Evolutionary conservation across 2,888 invertebrate genomes (phyloP), one percentile per base, ranked within the genome.

Genomic region (Xanthia togata): DNA sequence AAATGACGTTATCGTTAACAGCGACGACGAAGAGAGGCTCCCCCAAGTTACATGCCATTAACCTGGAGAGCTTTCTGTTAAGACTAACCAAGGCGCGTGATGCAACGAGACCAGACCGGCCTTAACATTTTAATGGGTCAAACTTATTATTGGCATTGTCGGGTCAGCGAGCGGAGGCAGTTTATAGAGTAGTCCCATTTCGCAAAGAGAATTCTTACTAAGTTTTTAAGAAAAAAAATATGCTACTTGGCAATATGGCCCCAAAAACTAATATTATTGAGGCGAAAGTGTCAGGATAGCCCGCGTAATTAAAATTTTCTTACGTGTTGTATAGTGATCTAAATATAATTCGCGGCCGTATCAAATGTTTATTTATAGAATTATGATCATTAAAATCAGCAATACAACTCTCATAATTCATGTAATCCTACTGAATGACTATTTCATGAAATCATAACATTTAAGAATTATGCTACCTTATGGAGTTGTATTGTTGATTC

Each of bases 101-200:
- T 69, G 57, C 57, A 85, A 62, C 20, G 35, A 50, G 64, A 35
- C 26, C 9, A 82, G 38, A 59, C 47, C 26, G 63, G 60, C 47
- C 60, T 79, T 74, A 70, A 83, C 76, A 85, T 89, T 88, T 83
- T 87, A 89, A 90, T 90, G 84, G 82, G 78, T 82, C 71, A 73
- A 78, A 76, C 70, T 82, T 69, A 76, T 86, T 75, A 77, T 73
- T 76, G 87, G 81, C 77, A 81, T 82, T 79, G 73, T 78, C 64
- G 75, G 64, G 44, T 73, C 59, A 67, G n/a, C 47, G 17, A 64
- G 59, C n/a, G 63, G 47, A 63, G 65, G 76, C 44, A 50, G 70
- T 76, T 67, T 72, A 35, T 31, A 50, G 23, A 80, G 12, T 53
- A 50, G 17, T 60, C 23, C 12, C 23, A 44, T 71, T 71, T 80